Evolutionary conservation across 92 coral and sea anemone genomes (phyloP), one percentile per base, ranked within the genome.

Genomic region (Phenganax subtilis): DNA sequence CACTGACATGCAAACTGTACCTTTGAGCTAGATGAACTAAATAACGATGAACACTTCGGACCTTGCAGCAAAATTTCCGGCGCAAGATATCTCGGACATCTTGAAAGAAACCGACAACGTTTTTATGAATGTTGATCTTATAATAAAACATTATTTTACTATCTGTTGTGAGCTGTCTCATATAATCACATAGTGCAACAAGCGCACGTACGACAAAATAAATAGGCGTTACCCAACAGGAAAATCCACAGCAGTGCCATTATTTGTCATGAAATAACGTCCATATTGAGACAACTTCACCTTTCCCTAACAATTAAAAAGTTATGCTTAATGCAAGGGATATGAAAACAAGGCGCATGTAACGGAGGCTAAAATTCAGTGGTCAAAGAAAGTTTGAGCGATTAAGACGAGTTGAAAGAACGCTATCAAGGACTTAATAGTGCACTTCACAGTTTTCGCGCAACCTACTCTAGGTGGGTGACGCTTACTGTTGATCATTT

Each of bases 1-100:
- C 10, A 11, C 81, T 53, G 20, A 70, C 47, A 37, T 37, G 47
- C 47, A 37, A 37, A 37, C 47, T 17, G 54, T 74, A 93, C 97
- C 96, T 96, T 96, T 69, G 90, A 85, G 53, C 97, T 90, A 67
- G 97, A 96, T 55, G 93, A 91, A 17, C 97, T 97, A 85, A 80
- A 93, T 55, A 92, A 63, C 6, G 88, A 91, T 9, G 97, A 93
- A 55, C 87, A 80, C 8, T 92, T 93, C 52, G 93, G 90, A 52
- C 97, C 99, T 16, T 89, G 77, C 7, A 90, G 74, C 55, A 89
- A 68, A 47, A 96, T 91, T 64, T 96, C 99, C 28, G 99, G 99
- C 71, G 99, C 96, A 85, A 90, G 85, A 80, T 92, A 92, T 82
- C 84, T 89, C 76, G 96, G 98, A 72, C 89, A 92, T 27, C 98